Conservation (phyloP, 2,113 vertebrate genomes). For the Danionella cerebrum region DNA sequence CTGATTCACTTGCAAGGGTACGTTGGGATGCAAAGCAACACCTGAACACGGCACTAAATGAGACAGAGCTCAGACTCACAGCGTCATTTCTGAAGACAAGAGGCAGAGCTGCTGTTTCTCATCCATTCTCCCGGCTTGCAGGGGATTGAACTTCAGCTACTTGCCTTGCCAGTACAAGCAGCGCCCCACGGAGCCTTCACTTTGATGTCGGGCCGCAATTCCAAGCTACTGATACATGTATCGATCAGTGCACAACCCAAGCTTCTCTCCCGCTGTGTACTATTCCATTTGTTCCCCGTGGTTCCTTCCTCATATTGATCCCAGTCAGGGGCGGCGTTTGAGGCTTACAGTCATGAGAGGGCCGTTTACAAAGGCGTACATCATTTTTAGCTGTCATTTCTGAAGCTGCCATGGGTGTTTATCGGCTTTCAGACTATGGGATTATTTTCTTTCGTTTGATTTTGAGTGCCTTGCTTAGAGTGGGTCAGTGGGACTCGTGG, state of each 20-base stretch:
- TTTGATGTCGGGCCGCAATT: slow-evolving; percentile 50
- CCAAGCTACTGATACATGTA: slow-evolving; percentile 49
- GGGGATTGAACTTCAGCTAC: slow-evolving; percentile 29
- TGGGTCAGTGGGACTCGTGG: not conserved
- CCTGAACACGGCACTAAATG: not conserved
- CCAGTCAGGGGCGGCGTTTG: slow-evolving; percentile 23
- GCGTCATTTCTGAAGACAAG: slow-evolving; percentile 19
- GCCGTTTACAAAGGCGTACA: slow-evolving; percentile 9
- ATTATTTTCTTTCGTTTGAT: slow-evolving; percentile 1
- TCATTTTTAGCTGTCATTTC: slow-evolving; percentile 3
- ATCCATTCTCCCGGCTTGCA: slow-evolving; percentile 3
- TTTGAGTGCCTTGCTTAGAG: not conserved
- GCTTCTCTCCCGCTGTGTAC: slow-evolving; percentile 42
- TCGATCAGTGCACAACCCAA: slow-evolving; percentile 47
- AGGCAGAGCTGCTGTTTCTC: not conserved
- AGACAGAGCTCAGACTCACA: not conserved
- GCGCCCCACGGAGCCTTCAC: slow-evolving; percentile 36
- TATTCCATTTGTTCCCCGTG: slow-evolving; percentile 34
- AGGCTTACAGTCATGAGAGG: slow-evolving; percentile 21
- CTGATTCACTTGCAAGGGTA: not conserved
- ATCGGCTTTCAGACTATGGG: not conserved
- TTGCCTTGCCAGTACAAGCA: slow-evolving; percentile 38
- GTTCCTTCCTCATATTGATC: slow-evolving; percentile 44
- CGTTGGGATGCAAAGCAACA: not conserved
- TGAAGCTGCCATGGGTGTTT: not conserved